Evolutionary conservation across 1,140 invertebrate genomes (phyloP).

Genomic region (Macrobrachium nipponense): DNA sequence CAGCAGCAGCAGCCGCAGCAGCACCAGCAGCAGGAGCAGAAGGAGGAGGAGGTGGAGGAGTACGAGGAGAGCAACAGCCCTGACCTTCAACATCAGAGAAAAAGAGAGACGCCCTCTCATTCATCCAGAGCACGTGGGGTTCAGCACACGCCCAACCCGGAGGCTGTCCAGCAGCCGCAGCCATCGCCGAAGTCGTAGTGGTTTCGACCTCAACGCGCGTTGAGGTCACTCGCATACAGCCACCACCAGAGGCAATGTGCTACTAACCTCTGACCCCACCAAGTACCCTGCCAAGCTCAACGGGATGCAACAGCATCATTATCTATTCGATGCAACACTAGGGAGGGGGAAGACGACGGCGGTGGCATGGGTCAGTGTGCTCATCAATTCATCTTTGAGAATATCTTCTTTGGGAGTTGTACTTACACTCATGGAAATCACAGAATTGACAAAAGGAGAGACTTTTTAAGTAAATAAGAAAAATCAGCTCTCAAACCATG

Average conservation of each 20-base stretch:
- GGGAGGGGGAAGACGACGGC: no score
- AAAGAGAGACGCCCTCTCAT: constrained; percentile 32
- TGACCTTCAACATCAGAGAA: constrained; percentile 27
- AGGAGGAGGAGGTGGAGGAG: no score
- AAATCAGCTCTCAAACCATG: no score
- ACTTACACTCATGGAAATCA: no score
- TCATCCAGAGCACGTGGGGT: constrained; percentile 49
- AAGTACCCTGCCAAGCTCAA: not conserved
- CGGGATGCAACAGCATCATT: no score
- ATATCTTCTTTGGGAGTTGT: no score
- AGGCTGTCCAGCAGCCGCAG: constrained; percentile 12
- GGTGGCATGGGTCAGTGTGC: no score
- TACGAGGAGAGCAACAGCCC: not conserved
- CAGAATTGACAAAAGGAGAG: no score
- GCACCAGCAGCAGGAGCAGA: no score
- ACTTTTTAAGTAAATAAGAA: no score
- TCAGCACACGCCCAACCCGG: constrained; percentile 13
- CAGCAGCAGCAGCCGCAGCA: constrained; percentile 13
- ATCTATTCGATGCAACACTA: no score
- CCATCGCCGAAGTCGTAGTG: not conserved
- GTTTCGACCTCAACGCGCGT: constrained; percentile 5
- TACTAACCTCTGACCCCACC: not conserved
- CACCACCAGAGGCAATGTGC: not conserved
- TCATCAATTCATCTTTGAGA: no score
- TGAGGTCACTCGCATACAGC: constrained; percentile 21